Evolutionary conservation across 2,797 vertebrate species (phyloP), one percentile per base, ranked within the genome.

Genomic region (Coreius guichenoti): DNA sequence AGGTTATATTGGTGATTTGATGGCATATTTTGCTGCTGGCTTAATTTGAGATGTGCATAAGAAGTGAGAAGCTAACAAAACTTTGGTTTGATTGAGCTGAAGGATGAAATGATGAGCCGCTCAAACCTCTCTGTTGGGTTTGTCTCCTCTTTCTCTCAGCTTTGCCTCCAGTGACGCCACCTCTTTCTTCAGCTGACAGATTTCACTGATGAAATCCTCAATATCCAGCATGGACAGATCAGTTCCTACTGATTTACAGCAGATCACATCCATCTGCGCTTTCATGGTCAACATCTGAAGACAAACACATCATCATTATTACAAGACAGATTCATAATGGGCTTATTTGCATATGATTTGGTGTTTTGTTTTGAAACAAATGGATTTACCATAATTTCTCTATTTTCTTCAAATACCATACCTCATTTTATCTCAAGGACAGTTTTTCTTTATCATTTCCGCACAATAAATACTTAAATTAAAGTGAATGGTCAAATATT

Each of bases 221-320:
- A 88, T 88, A 49, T 88, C 58, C 19, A 45, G 23, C 83, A 88
- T 88, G 49, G 87, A 83, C 74, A 86, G 83, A 56, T 87, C 79
- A 4, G 86, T 87, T 74, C 76, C 54, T 26, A 87, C 81, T 2
- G 75, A 47, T 72, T 31, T 51, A 2, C 74, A 51, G 51, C 81
- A 83, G 45, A 47, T 17, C 47, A 72, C 36, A 13, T 43, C 69
- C 21, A 76, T 23, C 73, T 51, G 43, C 4, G 4, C 47, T 14
- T 0, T 21, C 67, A 69, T 69, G 31, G 1, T 69, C 67, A 69
- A 69, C 26, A 51, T 51, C 73, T 47, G 45, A 61, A 61, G 11
- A 26, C 72, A 74, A 26, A 26, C 69, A 45, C 33, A 43, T 0
- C 13, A 23, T 56, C 1, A 49, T 49, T 13, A 16, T 36, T 43